Evolutionary conservation across 1,140 invertebrate species (phyloP).

Genomic region (Panagrolaimus sp.): DNA sequence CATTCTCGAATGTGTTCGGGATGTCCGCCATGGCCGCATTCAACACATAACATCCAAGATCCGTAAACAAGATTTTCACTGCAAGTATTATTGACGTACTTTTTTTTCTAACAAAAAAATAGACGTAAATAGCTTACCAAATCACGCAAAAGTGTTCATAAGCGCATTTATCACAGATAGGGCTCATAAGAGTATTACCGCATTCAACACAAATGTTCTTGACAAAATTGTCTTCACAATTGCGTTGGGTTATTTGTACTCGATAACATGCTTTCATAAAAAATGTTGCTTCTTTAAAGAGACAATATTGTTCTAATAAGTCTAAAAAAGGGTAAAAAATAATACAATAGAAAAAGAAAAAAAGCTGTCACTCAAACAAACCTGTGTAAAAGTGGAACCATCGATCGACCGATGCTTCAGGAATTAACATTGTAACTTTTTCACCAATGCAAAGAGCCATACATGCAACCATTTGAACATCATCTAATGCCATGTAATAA

Average conservation of each 20-base stretch:
- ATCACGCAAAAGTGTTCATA: background rate
- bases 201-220: background rate
- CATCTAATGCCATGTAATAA: background rate
- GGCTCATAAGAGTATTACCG: background rate
- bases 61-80: background rate
- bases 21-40: slow-evolving; percentile 86
- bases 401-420: background rate
- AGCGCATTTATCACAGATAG: background rate
- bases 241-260: background rate
- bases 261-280: slow-evolving; percentile 8
- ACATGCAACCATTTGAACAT: slow-evolving; percentile 7
- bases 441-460: slow-evolving; percentile 6
- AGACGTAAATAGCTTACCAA: background rate
- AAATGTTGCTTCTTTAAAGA: slow-evolving; percentile 8
- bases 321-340: background rate
- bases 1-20: slow-evolving; percentile 72
- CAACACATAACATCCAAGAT: slow-evolving; percentile 63
- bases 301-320: background rate
- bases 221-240: slow-evolving; percentile 5
- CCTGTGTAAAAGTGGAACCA: slow-evolving; percentile 5
- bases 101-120: background rate
- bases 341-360: background rate
- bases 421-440: background rate
- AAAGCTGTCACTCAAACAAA: background rate
- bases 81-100: background rate